A percentile compares a stretch with the other conserved stretches of the same genome.
Conservation (phyloP, 2,113 vertebrate genomes). For the Paramormyrops kingsleyae region DNA sequence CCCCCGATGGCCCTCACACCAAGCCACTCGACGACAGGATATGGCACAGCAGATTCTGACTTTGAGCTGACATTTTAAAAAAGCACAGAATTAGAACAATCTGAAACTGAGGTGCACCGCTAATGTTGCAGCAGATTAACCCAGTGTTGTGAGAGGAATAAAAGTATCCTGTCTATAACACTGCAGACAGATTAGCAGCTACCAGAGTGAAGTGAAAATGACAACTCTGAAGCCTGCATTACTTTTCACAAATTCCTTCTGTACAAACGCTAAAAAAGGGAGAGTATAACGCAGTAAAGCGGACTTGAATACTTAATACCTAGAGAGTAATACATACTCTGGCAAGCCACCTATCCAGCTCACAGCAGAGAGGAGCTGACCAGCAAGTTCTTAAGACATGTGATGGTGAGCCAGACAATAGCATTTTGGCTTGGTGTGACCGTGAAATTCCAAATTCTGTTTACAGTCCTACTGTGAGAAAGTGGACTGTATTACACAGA, state of each 20-base stretch:
- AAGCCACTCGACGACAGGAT: not conserved
- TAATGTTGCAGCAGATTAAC: not conserved
- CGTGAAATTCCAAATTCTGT: not conserved
- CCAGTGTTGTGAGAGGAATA: not conserved
- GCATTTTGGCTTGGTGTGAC: not conserved
- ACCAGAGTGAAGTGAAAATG: not conserved
- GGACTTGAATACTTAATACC: not conserved
- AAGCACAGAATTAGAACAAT: not conserved
- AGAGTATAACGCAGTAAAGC: not conserved
- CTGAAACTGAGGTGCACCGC: not conserved
- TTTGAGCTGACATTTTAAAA: conserved; percentile 6
- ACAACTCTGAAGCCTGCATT: not conserved
- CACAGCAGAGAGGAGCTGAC: not conserved
- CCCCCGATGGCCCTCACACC: not conserved
- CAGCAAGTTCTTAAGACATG: not conserved
- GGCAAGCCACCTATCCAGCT: not conserved
- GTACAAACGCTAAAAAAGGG: not conserved
- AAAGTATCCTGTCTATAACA: not conserved
- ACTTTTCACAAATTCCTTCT: not conserved
- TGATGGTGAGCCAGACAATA: not conserved
- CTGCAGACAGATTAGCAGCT: not conserved
- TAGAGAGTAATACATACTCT: not conserved
- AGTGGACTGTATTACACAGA: not conserved
- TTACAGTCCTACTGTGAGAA: not conserved
- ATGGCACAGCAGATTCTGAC: not conserved